Evolutionary conservation across 2,797 vertebrate genomes (phyloP).

Genomic region (Lagorchestes hirsutus): DNA sequence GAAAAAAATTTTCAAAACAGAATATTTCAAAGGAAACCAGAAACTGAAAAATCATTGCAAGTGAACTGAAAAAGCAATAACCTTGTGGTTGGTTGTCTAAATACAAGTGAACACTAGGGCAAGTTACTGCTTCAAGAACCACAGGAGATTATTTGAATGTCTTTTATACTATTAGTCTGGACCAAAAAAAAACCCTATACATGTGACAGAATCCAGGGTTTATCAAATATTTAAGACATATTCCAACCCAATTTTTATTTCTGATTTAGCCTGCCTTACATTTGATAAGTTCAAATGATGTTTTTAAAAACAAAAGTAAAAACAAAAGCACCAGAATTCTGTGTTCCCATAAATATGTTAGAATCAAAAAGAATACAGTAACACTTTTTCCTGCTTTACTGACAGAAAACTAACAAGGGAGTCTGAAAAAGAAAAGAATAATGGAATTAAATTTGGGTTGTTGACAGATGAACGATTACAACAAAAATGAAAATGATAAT

Average conservation of each 20-base stretch:
- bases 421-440: constrained; percentile 9
- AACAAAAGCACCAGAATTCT: constrained; percentile 10
- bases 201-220: constrained; percentile 5
- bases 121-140: background rate
- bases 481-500: background rate
- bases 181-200: background rate
- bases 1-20: background rate
- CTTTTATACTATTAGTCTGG: constrained; percentile 3
- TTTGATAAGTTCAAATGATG: constrained; percentile 42
- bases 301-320: constrained; percentile 12
- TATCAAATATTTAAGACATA: constrained; percentile 42
- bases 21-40: constrained; percentile 16
- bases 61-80: constrained; percentile 26
- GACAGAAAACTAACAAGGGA: background rate
- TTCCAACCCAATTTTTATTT: constrained; percentile 46
- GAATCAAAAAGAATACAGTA: background rate
- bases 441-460: background rate
- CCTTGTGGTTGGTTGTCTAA: background rate
- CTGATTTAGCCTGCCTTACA: constrained; percentile 35
- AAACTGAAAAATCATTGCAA: constrained; percentile 30
- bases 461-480: background rate
- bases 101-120: background rate
- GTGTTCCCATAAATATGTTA: background rate
- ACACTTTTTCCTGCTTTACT: constrained; percentile 2
- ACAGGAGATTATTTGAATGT: background rate